Evolutionary conservation across 1,140 invertebrate species (phyloP), one percentile per base, ranked within the genome.

Genomic region (Pseudomyrmex concolor): DNA sequence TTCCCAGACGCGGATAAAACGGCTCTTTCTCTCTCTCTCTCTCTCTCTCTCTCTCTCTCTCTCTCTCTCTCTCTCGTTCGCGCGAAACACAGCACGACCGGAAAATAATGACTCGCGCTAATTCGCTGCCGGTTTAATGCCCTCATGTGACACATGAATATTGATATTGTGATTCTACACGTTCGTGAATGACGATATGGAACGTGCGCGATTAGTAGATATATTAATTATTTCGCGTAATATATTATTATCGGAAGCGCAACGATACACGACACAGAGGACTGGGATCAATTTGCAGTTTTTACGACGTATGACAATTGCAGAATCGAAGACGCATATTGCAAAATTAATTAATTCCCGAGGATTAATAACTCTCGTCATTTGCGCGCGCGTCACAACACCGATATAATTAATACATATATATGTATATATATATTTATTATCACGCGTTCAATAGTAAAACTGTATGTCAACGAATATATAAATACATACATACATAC

Each of bases 51-150:
- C 0, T 34, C 34, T 34, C 22, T 25, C 22, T 25, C 22, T 25
- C 1, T 25, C 22, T 25, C 22, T 25, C 22, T 17, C 17, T 22
- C 22, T 22, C 19, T 60, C 34, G 25, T 55, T 55, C 19, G 54
- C 66, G 43, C 17, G 15, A 59, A 48, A 80, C 34, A 50, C 50
- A 50, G 12, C n/a, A 50, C 34, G 19, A 50, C 15, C 51, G 45
- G 64, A 43, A 59, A 78, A 78, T 78, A 78, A 78, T 78, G 74
- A 78, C 64, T 19, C 13, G 10, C 76, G 43, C 25, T 68, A 68
- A 68, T 68, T 57, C 64, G 34, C 19, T 22, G 15, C 54, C 63
- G 22, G 51, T 78, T 76, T 57, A 71, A 59, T 34, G 12, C 54
- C 34, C 54, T 22, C 43, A n/a, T 22, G 34, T 68, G 64, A 68